Evolutionary conservation across 2,113 vertebrate genomes (phyloP), one percentile per base, ranked within the genome.

Genomic region (Oreamnos americanus): DNA sequence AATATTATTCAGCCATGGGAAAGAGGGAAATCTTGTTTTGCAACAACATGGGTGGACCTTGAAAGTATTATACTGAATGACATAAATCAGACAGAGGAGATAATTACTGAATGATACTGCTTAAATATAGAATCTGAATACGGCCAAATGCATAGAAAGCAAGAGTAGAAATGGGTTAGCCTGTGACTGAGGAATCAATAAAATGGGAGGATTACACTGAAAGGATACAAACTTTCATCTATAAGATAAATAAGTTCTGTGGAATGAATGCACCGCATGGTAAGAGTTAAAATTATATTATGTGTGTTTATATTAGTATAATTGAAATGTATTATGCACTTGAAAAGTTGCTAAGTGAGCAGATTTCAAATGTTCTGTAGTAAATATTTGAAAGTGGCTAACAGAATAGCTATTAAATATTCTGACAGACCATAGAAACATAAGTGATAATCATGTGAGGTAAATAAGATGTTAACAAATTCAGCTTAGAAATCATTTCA

Each of bases 401-500:
- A 26, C 12, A 83, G n/a, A 55, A 7, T 26, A 26, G 13, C 12
- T 55, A n/a, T 55, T 23, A 39, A 84, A 57, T 84, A 23, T 84
- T 57, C n/a, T 57, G 51, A 16, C 7, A 0, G 1, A n/a, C 16
- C 21, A 36, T 26, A 39, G 17, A 51, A 84, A 57, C 2, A 2
- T 26, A 67, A 67, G 39, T 81, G 15, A 7, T 53, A 67, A 67
- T 53, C 51, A 82, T 51, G 16, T 64, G 15, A 53, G 25, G 7
- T 83, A 12, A 51, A 2, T 14, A 14, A 12, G 7, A 11, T 53
- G 25, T 30, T 64, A 51, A 64, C 16, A 51, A 83, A 64, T n/a
- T 26, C 47, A 51, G 28, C 12, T 33, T 67, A 62, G 47, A 11
- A 19, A 64, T 64, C 13, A 62, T 36, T 82, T 82, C 58, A n/a